Percentiles rank a stretch among this genome's conserved stretches.
These are phyloP conservation scores for Epizoanthus rinbou DNA, from an alignment of 92 coral and sea anemone species.

Conservation along the genomic window DNA sequence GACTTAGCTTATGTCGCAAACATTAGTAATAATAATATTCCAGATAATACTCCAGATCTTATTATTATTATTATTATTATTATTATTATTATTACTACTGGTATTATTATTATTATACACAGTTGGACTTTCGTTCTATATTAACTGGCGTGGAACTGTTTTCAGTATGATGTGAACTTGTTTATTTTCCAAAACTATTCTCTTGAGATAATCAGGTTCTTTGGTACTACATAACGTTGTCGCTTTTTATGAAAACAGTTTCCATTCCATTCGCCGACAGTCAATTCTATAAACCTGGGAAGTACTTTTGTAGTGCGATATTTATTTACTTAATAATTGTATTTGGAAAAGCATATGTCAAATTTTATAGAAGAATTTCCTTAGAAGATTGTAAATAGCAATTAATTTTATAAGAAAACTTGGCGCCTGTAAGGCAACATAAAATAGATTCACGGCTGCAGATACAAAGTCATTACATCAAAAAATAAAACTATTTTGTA, in stretches of 20 bases:
- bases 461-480: not conserved
- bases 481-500: constrained; percentile 44
- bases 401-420: constrained; percentile 70
- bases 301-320: constrained; percentile 82
- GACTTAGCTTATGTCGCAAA: no score
- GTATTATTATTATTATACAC: no score
- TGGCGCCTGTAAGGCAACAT: constrained; percentile 66
- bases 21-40: no score
- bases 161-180: no score
- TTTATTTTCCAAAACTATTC: no score
- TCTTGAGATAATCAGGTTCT: no score
- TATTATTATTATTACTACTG: no score
- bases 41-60: no score
- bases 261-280: constrained; percentile 14
- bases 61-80: no score
- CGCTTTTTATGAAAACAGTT: not conserved
- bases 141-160: no score
- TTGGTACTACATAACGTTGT: no score
- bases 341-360: constrained; percentile 32
- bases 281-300: constrained; percentile 21
- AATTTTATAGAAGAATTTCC: constrained; percentile 68
- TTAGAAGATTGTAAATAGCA: constrained; percentile 77
- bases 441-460: not conserved
- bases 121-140: no score
- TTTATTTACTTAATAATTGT: constrained; percentile 56